Base-by-base conservation (phyloP, 2,113 vertebrate genomes). In the Neopipo cinnamomea region DNA sequence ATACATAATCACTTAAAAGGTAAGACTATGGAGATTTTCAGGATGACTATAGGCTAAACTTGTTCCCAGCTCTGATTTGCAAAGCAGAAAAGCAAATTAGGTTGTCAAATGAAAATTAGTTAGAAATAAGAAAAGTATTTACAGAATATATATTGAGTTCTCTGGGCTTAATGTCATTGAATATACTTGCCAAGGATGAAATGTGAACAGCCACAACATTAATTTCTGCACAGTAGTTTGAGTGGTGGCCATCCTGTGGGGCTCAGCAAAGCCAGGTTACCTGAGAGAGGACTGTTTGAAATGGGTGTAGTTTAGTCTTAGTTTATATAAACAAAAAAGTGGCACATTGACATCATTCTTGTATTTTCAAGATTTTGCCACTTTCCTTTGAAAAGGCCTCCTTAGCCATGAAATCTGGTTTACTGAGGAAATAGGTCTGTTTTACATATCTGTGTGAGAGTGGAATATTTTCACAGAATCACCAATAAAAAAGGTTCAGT, bases 1-100 rank as follows among this genome's bases (percentile, higher is more conserved):
- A 56, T 85, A 85, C 83, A 89, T 85, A 92, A 74, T 88, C 87
- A 88, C 84, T 95, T 94, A 92, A 95, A 95, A 94, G 41, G 52
- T 41, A 85, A 87, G 70, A 62, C 67, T 81, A 1, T 41, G 50
- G 56, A 91, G 74, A 42, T 88, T 94, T 91, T 90, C 66, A 81
- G 82, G 68, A 74, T 52, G 72, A 75, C 59, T 91, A 77, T 85
- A 74, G 85, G 81, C 52, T 58, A 53, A 93, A 85, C 88, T 89
- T 80, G 31, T 78, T 85, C 39, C 44, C 79, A 84, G 71, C 20
- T 94, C 86, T 84, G 42, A 37, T 93, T 79, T 89, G 63, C 65
- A 89, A 91, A 88, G 92, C 42, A 96, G 80, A 84, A 94, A 90
- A 91, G 53, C 49, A 80, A 96, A 89, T 90, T 89, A 79, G 52